Base-by-base conservation (phyloP, 1,140 invertebrate genomes). In the Hirudo medicinalis region DNA sequence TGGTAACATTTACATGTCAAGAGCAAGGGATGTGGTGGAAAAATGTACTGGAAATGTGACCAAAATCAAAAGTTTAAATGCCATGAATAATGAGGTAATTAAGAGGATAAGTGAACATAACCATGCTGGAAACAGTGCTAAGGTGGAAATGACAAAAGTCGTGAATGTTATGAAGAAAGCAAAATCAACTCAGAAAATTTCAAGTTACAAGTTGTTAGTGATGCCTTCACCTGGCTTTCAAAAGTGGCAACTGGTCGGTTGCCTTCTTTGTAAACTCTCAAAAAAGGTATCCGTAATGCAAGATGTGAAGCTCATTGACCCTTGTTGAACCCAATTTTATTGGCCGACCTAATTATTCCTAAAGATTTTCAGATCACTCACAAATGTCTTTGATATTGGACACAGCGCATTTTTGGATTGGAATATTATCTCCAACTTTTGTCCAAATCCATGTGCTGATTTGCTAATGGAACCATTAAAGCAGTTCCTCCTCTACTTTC, bases 31-130 rank as follows among this genome's bases (percentile, higher is more conserved):
- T 25, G 22, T 11, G 57, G 29, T n/a, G 11, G 17, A 63, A 63
- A 63, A 63, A 2, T n/a, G 57, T 63, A 25, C 8, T 63, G 57
- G 57, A 63, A 63, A n/a, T 63, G 57, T 15, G 29, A 32, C 57
- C 22, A 63, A n/a, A 25, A 25, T 63, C 57, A 63, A 63, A 22
- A 32, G 22, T 25, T 63, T 15, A 22, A n/a, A 25, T 63, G 57
- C 19, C 57, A 32, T 25, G 22, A 32, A 63, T 11, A n/a, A 22
- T 11, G 11, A 63, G 29, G 29, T 63, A 3, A 25, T 63, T 13
- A 63, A 63, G 19, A 3, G 19, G 29, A 63, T 19, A 19, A 11
- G 29, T 19, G 57, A 63, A 32, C 57, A 63, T n/a, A 63, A 63
- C 57, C 57, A 63, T 63, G 57, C 57, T 11, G 20, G 22, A 19